Evolutionary conservation across 2,888 invertebrate species (phyloP), one percentile per base, ranked within the genome.

Genomic region (Epinotia nisella): DNA sequence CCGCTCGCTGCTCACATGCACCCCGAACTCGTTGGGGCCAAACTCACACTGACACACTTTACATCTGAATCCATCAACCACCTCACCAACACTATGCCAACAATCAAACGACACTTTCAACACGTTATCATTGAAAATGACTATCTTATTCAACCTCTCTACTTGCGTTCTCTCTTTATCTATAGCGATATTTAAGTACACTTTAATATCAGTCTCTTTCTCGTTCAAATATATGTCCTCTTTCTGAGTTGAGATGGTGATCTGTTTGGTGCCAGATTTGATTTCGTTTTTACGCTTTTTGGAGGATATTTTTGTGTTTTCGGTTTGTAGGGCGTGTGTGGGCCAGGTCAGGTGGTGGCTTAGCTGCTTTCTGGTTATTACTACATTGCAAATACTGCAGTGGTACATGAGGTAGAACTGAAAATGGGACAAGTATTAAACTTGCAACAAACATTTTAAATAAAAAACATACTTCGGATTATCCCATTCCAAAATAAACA

Each of bases 371-470:
- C 75, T 75, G 0, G 78, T 65, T 29, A 86, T 75, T 0, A 83
- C 35, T 0, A 82, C 79, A 55, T 88, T 87, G 75, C 87, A 87
- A 0, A 81, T 67, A 2, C 78, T 76, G 66, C 87, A 88, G 41
- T 88, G 87, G 70, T 82, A 86, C 21, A 69, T 76, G 0, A 78
- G 70, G 21, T 78, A 79, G n/a, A 80, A 79, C 86, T 86, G 81
- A 3, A 78, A 64, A 56, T 55, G 3, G 4, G 15, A 24, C 24
- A 45, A 19, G 10, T 13, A 55, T 21, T 39, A 19, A 56, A 60
- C 7, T 29, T 0, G 29, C 29, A 29, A 29, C 29, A 1, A 1
- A 29, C 29, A 5, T 29, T 29, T 29, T 29, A 29, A 29, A 29
- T 29, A n/a, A n/a, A n/a, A n/a, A n/a, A n/a, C n/a, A n/a, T n/a